phyloP scores from a whole-genome alignment of 2,888 invertebrate genomes.

The Melanostoma mellinum region DNA sequence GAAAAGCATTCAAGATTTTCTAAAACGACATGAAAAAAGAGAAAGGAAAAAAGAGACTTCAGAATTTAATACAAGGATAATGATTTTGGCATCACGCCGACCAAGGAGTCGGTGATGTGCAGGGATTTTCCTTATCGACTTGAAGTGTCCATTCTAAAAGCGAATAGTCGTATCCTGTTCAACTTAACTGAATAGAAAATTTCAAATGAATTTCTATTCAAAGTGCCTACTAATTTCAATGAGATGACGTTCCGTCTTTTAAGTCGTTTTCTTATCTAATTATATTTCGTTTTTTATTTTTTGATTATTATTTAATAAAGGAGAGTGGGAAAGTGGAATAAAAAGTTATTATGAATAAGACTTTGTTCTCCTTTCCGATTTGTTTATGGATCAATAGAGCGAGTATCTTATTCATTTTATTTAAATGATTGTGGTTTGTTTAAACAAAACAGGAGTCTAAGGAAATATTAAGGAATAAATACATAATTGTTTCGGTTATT shows the following conservation, averaged over 20 bases:
- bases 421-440: too few species aligned
- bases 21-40: conserved; percentile 21
- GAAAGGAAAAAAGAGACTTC: conserved; percentile 6
- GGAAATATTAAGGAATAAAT: too few species aligned
- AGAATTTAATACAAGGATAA: conserved; percentile 30
- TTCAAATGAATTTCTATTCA: conserved; percentile 38
- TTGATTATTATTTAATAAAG: neutral
- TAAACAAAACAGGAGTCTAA: too few species aligned
- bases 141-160: conserved; percentile 16
- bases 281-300: conserved; percentile 14
- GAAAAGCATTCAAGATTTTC: conserved; percentile 6
- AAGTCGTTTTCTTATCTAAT: conserved; percentile 28
- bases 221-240: conserved; percentile 49
- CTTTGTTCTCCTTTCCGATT: neutral
- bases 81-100: conserved; percentile 37
- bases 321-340: neutral
- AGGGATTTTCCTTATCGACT: conserved; percentile 12
- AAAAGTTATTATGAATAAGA: neutral
- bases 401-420: too few species aligned
- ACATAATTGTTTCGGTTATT: too few species aligned
- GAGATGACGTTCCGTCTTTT: conserved; percentile 32
- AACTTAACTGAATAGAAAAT: conserved; percentile 34
- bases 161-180: conserved; percentile 19
- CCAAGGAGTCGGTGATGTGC: neutral
- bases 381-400: too few species aligned